Conservation (phyloP, 92 coral and sea anemone species). For the Siderastrea siderea region DNA sequence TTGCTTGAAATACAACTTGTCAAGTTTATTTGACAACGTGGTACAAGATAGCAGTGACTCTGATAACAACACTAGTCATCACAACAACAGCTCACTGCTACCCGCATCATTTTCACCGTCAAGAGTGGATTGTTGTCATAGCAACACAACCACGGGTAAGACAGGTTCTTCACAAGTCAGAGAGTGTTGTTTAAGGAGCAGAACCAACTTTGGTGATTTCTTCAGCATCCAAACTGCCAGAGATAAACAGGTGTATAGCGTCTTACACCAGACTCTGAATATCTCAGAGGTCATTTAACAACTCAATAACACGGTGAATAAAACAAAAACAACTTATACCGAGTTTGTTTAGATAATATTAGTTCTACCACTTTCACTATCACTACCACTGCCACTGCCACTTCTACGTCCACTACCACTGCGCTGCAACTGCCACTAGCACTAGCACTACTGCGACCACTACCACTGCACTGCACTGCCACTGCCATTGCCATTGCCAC, state of each 20-base stretch:
- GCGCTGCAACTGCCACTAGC: neutral
- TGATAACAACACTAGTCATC: neutral
- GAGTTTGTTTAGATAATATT: no score
- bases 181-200: constrained; percentile 9
- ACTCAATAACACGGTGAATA: no score
- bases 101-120: no score
- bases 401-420: no score
- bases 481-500: no score
- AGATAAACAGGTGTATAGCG: constrained; percentile 2
- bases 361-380: no score
- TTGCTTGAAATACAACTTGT: constrained; percentile 9
- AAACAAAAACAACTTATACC: no score
- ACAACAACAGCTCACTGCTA: neutral
- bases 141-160: neutral
- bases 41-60: neutral
- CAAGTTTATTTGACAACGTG: neutral
- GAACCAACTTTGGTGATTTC: neutral
- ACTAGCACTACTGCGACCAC: neutral
- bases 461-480: neutral
- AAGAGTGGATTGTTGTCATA: neutral
- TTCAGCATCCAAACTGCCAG: constrained; percentile 9
- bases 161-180: neutral
- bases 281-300: neutral
- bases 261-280: constrained; percentile 5
- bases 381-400: no score